Evolutionary conservation across 1,140 invertebrate genomes (phyloP).

Genomic region (Drosophila quadrilineata): DNA sequence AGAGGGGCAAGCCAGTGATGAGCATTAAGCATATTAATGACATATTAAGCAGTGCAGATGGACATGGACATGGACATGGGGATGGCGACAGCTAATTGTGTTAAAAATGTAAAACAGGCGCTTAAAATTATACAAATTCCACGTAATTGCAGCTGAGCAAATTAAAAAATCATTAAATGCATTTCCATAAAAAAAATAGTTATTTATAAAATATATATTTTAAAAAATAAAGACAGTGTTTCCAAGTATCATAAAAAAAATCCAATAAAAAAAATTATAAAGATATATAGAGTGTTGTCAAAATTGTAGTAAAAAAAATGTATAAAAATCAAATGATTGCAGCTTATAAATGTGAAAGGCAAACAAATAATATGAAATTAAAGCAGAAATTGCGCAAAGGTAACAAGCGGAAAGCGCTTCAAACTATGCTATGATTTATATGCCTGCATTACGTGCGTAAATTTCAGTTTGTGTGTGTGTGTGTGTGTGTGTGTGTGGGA

Average conservation of each 20-base stretch:
- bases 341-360: slow-evolving; percentile 26
- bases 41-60: slow-evolving; percentile 59
- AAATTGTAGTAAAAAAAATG: slow-evolving; percentile 4
- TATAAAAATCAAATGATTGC: neutral
- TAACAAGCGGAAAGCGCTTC: slow-evolving; percentile 71
- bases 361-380: slow-evolving; percentile 64
- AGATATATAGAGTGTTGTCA: too few relatives aligned
- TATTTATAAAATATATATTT: too few relatives aligned
- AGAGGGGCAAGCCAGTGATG: neutral
- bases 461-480: slow-evolving; percentile 1
- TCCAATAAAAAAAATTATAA: slow-evolving; percentile 12
- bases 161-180: slow-evolving; percentile 69
- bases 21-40: slow-evolving; percentile 55
- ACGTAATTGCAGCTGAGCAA: slow-evolving; percentile 53
- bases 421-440: slow-evolving; percentile 71
- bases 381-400: slow-evolving; percentile 70
- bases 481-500: slow-evolving; percentile 1
- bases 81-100: slow-evolving; percentile 49
- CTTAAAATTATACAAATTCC: slow-evolving; percentile 66
- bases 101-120: slow-evolving; percentile 51
- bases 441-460: slow-evolving; percentile 48
- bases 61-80: neutral
- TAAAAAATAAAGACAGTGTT: too few relatives aligned
- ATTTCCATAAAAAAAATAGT: slow-evolving; percentile 50
- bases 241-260: slow-evolving; percentile 12